Evolutionary conservation across 2,888 invertebrate genomes (phyloP).

Genomic region (Tenthredo distinguenda): DNA sequence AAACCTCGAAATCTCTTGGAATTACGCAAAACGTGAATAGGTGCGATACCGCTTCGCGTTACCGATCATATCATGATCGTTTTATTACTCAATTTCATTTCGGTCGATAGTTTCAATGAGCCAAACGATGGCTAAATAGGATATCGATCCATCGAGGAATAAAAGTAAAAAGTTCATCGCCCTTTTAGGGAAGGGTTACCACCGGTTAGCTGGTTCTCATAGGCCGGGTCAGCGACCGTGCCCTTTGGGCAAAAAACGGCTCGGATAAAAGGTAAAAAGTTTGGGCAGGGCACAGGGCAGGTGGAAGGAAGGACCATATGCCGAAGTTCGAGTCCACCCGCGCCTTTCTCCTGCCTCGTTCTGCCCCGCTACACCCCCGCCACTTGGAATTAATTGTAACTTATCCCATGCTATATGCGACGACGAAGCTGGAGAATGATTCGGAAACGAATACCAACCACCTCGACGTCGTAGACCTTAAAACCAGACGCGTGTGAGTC

Average conservation of each 20-base stretch:
- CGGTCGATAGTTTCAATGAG: constrained; percentile 1
- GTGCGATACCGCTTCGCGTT: background rate
- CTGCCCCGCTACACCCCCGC: constrained; percentile 25
- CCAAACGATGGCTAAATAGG: background rate
- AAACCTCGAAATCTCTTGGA: background rate
- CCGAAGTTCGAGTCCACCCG: constrained; percentile 73
- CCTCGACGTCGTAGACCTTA: background rate
- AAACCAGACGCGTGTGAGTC: constrained; percentile 4
- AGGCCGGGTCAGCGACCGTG: constrained; percentile 66
- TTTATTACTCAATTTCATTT: background rate
- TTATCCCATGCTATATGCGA: constrained; percentile 31
- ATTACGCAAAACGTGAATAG: background rate
- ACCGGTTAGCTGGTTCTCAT: constrained; percentile 52
- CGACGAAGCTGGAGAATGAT: constrained; percentile 31
- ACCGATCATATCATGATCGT: background rate
- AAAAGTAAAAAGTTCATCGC: constrained; percentile 69
- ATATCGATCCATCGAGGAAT: constrained; percentile 52
- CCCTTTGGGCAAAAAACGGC: constrained; percentile 61
- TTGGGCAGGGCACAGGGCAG: constrained; percentile 65
- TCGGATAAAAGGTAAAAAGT: constrained; percentile 63
- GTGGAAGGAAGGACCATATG: constrained; percentile 73
- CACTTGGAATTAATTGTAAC: constrained; percentile 50
- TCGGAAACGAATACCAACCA: background rate
- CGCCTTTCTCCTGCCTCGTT: constrained; percentile 68
- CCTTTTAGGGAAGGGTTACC: constrained; percentile 62